These are phyloP conservation scores for Coelopa pilipes DNA, from an alignment of 2,888 invertebrate genomes.

Conservation along the genomic window DNA sequence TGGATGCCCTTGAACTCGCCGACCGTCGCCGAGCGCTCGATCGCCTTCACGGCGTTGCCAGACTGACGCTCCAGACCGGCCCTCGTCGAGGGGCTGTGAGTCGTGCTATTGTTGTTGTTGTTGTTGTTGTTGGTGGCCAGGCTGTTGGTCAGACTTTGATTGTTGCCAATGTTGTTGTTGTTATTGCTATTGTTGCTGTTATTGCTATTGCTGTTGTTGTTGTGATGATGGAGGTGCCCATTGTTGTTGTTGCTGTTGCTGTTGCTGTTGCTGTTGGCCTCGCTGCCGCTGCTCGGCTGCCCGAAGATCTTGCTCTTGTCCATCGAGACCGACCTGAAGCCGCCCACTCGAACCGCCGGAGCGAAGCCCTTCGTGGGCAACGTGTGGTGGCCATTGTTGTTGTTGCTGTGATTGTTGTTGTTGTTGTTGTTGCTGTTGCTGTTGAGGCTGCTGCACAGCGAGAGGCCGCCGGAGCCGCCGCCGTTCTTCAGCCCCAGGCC, in stretches of 20 bases:
- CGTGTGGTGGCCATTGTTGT: slow-evolving; percentile 31
- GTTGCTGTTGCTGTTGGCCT: slow-evolving; percentile 40
- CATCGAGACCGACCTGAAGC: slow-evolving; percentile 39
- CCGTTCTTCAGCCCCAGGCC: slow-evolving; percentile 39
- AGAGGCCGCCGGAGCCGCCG: slow-evolving; percentile 18
- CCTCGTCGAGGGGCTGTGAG: not conserved
- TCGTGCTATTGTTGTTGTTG: slow-evolving; percentile 33
- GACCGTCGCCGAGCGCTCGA: slow-evolving; percentile 62
- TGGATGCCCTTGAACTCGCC: slow-evolving; percentile 76
- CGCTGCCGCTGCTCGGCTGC: slow-evolving; percentile 39
- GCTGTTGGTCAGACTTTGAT: too few relatives aligned
- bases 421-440: slow-evolving; percentile 52
- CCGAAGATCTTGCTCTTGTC: not conserved
- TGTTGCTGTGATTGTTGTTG: slow-evolving; percentile 51
- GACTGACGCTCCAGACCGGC: slow-evolving; percentile 43
- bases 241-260: slow-evolving; percentile 48
- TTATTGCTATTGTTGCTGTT: slow-evolving; percentile 44
- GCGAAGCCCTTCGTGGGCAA: slow-evolving; percentile 17
- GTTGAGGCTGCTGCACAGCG: slow-evolving; percentile 49
- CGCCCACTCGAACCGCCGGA: slow-evolving; percentile 59
- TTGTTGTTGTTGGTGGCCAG: slow-evolving; percentile 52
- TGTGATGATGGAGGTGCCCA: too few relatives aligned
- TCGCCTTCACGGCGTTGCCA: slow-evolving; percentile 46
- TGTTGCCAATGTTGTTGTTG: slow-evolving; percentile 48
- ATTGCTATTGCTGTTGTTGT: slow-evolving; percentile 40